Conservation (phyloP, 2,888 invertebrate genomes). For the Orthosia incerta region DNA sequence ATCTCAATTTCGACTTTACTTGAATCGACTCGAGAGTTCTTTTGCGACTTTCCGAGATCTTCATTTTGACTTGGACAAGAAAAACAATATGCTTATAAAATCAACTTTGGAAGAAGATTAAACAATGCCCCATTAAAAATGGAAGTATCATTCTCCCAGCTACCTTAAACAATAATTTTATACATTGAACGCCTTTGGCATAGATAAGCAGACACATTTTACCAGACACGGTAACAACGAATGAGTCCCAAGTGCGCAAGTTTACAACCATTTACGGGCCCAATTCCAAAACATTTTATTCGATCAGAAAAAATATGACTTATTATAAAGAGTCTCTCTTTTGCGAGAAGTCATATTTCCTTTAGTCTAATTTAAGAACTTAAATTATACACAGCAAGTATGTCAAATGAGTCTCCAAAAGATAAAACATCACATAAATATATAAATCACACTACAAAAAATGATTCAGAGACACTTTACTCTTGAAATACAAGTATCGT, state of each 20-base stretch:
- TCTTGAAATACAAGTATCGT: neutral
- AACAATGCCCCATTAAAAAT: too few species aligned
- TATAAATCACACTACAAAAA: constrained; percentile 11
- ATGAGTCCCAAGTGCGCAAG: neutral
- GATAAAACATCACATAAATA: constrained; percentile 6
- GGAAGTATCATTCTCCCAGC: neutral
- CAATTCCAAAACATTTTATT: constrained; percentile 5
- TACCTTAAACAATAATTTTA: neutral
- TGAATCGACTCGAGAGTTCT: too few species aligned
- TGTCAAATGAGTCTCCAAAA: neutral
- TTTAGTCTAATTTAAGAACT: too few species aligned
- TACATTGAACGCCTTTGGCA: neutral
- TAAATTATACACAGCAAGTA: neutral
- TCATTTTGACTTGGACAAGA: neutral
- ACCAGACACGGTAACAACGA: neutral
- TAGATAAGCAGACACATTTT: neutral
- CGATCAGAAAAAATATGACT: neutral
- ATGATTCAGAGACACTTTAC: neutral
- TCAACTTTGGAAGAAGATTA: too few species aligned
- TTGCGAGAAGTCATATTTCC: too few species aligned
- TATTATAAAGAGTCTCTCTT: too few species aligned
- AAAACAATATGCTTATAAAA: too few species aligned
- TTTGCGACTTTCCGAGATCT: neutral
- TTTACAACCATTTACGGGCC: neutral
- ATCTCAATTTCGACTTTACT: too few species aligned